These are phyloP conservation scores for Crotophaga sulcirostris DNA, from an alignment of 2,113 vertebrate genomes.

Conservation along the genomic window DNA sequence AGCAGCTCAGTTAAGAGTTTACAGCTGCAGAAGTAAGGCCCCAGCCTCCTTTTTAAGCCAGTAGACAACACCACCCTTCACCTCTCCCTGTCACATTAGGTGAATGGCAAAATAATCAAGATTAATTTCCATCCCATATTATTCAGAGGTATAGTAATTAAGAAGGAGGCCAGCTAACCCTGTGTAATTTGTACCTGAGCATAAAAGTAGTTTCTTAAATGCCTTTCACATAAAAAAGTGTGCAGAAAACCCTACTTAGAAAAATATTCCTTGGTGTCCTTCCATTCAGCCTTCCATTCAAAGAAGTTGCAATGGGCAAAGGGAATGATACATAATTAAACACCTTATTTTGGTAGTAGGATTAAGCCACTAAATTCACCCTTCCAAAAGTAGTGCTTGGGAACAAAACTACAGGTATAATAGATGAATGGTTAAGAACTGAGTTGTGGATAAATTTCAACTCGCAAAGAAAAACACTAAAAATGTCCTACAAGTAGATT, in stretches of 20 bases:
- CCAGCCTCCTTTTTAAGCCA: background rate
- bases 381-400: background rate
- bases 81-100: background rate
- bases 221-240: background rate
- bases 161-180: background rate
- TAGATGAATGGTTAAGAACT: background rate
- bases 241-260: background rate
- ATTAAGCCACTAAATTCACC: background rate
- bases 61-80: background rate
- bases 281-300: background rate
- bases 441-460: background rate
- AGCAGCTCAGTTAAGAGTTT: background rate
- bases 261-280: background rate
- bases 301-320: background rate
- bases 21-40: background rate
- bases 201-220: background rate
- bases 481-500: background rate
- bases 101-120: background rate
- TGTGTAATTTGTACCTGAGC: background rate
- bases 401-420: background rate
- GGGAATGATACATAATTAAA: background rate
- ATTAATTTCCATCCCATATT: background rate
- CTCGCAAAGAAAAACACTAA: background rate
- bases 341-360: background rate
- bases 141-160: background rate